A percentile compares a stretch with the other conserved stretches of the same genome.
Evolutionary conservation across 2,797 vertebrate genomes (phyloP).

Genomic region (Yasuhikotakia modesta): DNA sequence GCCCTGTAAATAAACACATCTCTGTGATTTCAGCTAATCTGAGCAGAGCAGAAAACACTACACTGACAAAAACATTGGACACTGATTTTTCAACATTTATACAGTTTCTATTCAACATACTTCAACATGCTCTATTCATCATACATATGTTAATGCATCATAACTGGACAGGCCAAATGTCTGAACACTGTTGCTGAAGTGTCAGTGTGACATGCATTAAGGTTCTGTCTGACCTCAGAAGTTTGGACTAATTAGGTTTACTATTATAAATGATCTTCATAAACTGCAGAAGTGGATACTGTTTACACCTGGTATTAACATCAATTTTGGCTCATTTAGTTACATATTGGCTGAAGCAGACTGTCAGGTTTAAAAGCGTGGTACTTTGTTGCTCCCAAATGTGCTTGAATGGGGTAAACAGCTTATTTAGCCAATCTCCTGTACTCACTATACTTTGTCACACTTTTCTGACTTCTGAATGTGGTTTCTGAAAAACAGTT

Average conservation of each 20-base stretch:
- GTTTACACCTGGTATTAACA: not conserved
- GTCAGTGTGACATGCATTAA: not conserved
- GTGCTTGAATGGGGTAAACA: no score
- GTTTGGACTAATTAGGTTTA: not conserved
- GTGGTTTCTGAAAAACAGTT: no score
- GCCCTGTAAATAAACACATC: constrained; percentile 76
- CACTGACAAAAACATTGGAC: not conserved
- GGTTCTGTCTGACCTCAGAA: not conserved
- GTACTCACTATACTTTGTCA: not conserved
- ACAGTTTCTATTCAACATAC: not conserved
- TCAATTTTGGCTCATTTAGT: not conserved
- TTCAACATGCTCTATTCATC: not conserved
- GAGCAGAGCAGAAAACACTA: constrained; percentile 24
- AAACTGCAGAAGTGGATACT: not conserved
- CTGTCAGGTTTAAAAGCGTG: not conserved
- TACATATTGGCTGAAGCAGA: not conserved
- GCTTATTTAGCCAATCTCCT: not conserved
- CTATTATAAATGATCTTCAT: not conserved
- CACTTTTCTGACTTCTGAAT: no score
- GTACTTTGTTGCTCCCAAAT: not conserved
- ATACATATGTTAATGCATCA: not conserved
- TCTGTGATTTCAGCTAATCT: not conserved
- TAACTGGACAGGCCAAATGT: not conserved
- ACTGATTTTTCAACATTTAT: not conserved
- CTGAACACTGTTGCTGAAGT: not conserved